Evolutionary conservation across 1,140 invertebrate species (phyloP), one percentile per base, ranked within the genome.

Genomic region (Lucilia cuprina): DNA sequence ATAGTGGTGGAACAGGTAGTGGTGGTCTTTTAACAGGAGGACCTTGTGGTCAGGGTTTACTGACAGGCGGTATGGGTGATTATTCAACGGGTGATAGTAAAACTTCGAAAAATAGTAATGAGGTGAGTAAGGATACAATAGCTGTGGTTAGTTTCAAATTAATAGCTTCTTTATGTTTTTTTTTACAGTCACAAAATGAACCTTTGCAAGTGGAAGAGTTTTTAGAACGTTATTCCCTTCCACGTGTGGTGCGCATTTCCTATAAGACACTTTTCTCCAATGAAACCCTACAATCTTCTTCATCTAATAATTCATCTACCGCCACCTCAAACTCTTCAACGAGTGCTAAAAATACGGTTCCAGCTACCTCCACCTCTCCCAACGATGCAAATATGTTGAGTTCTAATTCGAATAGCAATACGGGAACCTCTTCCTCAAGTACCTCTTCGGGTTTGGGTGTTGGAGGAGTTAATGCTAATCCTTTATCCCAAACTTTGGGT

Each of bases 191-290:
- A 8, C 86, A 87, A 47, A 83, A 88, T 85, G 90, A 91, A 74
- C 87, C 90, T 0, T 34, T 91, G 49, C 87, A 90, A 7, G 90
- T 89, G 21, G 90, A 91, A 85, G 82, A 90, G 49, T 94, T 94
- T 86, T 91, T 93, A 65, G 93, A 93, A 87, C 92, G 92, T 87
- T 93, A 93, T 85, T 92, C 93, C 13, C 85, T 93, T 85, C 93
- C 93, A 5, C 91, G 93, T 84, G 92, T 94, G 9, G 93, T 92
- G 60, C 92, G 91, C 84, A 91, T 94, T 55, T 85, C 87, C 82
- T 87, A 87, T 25, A 85, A 84, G 19, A 87, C 84, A 65, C 89
- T 89, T 84, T 89, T 78, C 78, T 89, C 86, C 50, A 88, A 90
- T 78, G 90, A 91, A 84, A 91, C 90, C 17, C 74, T 91, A 5